phyloP scores from a whole-genome alignment of 1,140 invertebrate genomes.

The Drosophila chauvacae region DNA sequence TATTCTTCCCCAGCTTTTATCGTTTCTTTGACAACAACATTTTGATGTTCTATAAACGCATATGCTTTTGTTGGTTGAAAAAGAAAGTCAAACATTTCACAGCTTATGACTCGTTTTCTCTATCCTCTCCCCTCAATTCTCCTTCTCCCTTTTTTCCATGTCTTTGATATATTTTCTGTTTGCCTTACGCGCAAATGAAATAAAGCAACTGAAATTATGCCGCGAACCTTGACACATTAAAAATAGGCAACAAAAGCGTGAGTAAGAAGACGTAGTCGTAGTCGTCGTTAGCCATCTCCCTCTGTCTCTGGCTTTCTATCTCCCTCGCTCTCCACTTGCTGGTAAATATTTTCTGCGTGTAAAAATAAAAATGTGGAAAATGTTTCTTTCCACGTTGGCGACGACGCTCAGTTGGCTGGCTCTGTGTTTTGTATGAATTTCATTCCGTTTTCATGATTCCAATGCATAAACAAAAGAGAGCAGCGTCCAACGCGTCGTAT shows the following conservation, averaged over 20 bases:
- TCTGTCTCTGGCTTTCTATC: neutral
- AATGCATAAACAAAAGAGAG: slow-evolving; percentile 74
- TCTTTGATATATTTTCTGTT: slow-evolving; percentile 57
- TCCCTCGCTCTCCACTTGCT: slow-evolving; percentile 2
- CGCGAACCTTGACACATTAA: slow-evolving; percentile 82
- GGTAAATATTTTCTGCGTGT: slow-evolving; percentile 73
- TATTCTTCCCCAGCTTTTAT: neutral
- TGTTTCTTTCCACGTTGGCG: slow-evolving; percentile 37
- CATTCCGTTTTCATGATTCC: slow-evolving; percentile 60
- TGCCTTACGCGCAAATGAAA: slow-evolving; percentile 69
- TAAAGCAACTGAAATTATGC: slow-evolving; percentile 80
- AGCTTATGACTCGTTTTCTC: slow-evolving; percentile 31
- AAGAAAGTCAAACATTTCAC: slow-evolving; percentile 47
- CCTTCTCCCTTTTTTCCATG: neutral
- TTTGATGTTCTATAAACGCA: neutral
- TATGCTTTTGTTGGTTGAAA: slow-evolving; percentile 3
- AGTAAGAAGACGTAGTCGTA: slow-evolving; percentile 43
- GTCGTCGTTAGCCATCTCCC: slow-evolving; percentile 8
- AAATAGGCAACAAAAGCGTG: slow-evolving; percentile 69
- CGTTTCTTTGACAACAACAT: slow-evolving; percentile 1
- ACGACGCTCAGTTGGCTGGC: slow-evolving; percentile 16
- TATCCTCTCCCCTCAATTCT: slow-evolving; percentile 4
- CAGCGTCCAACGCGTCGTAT: slow-evolving; percentile 72
- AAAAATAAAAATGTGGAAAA: slow-evolving; percentile 79
- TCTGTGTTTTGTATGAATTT: slow-evolving; percentile 61